These are phyloP conservation scores for Oscarella lobularis DNA, from an alignment of 37 sponge, comb jelly and placozoan species.

Conservation along the genomic window DNA sequence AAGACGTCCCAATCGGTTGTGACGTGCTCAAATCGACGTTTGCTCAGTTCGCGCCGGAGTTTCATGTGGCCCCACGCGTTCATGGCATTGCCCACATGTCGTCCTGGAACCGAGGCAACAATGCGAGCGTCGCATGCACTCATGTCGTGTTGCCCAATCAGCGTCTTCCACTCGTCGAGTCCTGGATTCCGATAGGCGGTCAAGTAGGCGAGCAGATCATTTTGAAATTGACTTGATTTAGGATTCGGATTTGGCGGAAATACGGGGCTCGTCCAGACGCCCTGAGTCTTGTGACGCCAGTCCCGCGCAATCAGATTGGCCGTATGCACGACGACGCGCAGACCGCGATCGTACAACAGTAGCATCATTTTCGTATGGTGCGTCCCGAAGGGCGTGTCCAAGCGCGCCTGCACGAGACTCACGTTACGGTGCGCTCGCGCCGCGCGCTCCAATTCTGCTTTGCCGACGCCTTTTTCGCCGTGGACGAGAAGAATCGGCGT, in stretches of 20 bases:
- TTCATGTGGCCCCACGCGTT: slow-evolving; percentile 81
- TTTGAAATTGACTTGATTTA: slow-evolving; percentile 2
- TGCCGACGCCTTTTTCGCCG: slow-evolving; percentile 29
- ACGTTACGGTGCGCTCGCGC: slow-evolving; percentile 32
- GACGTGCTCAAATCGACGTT: background rate
- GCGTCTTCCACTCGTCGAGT: slow-evolving; percentile 41
- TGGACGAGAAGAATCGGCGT: slow-evolving; percentile 53
- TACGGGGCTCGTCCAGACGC: slow-evolving; percentile 82
- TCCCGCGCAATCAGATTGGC: slow-evolving; percentile 78
- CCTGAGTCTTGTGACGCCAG: slow-evolving; percentile 85
- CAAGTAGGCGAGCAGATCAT: slow-evolving; percentile 44
- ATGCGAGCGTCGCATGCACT: slow-evolving; percentile 42
- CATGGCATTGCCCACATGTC: slow-evolving; percentile 42
- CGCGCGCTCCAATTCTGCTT: slow-evolving; percentile 13
- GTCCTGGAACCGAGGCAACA: slow-evolving; percentile 81
- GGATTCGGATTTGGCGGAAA: slow-evolving; percentile 34
- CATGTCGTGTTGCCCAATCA: slow-evolving; percentile 43
- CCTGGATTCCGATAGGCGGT: slow-evolving; percentile 19
- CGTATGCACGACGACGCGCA: slow-evolving; percentile 85
- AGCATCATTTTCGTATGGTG: slow-evolving; percentile 86
- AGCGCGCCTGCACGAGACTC: slow-evolving; percentile 47
- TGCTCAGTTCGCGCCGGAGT: slow-evolving; percentile 31
- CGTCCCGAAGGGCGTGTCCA: slow-evolving; percentile 14
- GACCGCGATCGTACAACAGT: slow-evolving; percentile 46
- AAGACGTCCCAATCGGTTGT: slow-evolving; percentile 61